Evolutionary conservation across 2,113 vertebrate species (phyloP), one percentile per base, ranked within the genome.

Genomic region (Alligator sinensis): DNA sequence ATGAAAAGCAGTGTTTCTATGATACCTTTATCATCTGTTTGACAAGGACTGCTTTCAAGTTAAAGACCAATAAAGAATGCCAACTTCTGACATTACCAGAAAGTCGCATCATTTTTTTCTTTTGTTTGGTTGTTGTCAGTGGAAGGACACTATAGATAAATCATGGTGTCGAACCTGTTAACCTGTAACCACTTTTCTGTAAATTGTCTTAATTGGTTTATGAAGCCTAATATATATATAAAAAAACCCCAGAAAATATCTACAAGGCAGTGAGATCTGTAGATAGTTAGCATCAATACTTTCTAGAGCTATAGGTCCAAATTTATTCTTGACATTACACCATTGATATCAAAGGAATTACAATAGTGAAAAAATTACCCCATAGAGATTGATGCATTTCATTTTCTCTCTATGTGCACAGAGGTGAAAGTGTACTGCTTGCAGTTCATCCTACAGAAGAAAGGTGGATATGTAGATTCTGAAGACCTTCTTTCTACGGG

Each of bases 1-100:
- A 98, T 98, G 96, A 98, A 98, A 98, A 97, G 96, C 94, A 97
- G 92, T 95, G 94, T 98, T 97, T 95, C 96, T 94, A 77, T 97
- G 96, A 97, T 92, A 92, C 86, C 91, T 98, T 98, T 96, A 97
- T 97, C 94, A 90, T 97, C 97, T 95, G 93, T 96, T 94, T 97
- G 96, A 97, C 96, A 97, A 94, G 95, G 96, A 86, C 92, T 96
- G 97, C 97, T 97, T 97, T 98, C 94, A 97, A 96, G 96, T 97
- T 97, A 98, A 98, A 98, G 93, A 97, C 93, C 96, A 88, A 94
- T 94, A 96, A 93, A 97, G 94, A 96, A 98, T 97, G 95, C 89
- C 94, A 97, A 94, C 89, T 97, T 97, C 74, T 96, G 97, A 97
- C 96, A 94, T 96, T 96, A 97, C 86, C 95, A 72, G 94, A 96